phyloP scores from a whole-genome alignment of 2,888 invertebrate species.

The Noctua janthe region DNA sequence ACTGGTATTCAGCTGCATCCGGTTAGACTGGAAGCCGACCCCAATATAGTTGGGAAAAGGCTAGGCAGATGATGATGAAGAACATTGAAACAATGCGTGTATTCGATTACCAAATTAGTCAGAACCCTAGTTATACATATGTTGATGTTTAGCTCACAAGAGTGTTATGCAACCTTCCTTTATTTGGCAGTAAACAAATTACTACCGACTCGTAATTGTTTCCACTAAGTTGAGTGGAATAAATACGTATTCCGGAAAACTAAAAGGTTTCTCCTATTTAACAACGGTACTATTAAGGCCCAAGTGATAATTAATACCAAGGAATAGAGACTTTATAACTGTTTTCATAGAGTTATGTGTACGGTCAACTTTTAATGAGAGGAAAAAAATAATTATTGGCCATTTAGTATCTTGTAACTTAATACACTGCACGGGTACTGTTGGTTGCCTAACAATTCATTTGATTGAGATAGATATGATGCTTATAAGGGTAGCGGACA shows the following conservation, averaged over 20 bases:
- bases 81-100: not conserved
- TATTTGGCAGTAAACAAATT: constrained; percentile 47
- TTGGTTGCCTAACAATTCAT: not conserved
- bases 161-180: constrained; percentile 14
- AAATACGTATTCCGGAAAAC: constrained; percentile 14
- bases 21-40: no score
- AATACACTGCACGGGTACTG: not conserved
- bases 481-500: not conserved
- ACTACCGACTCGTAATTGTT: constrained; percentile 41
- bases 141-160: not conserved
- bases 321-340: constrained; percentile 14
- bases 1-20: no score
- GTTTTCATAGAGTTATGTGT: not conserved
- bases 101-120: constrained; percentile 1
- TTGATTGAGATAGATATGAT: not conserved
- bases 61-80: no score
- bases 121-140: not conserved
- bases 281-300: not conserved
- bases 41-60: no score
- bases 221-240: constrained; percentile 15
- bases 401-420: not conserved
- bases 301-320: constrained; percentile 8
- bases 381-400: not conserved
- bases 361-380: not conserved
- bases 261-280: constrained; percentile 40